phyloP scores from a whole-genome alignment of 2,888 invertebrate genomes.

The Sylvicola cinctus region DNA sequence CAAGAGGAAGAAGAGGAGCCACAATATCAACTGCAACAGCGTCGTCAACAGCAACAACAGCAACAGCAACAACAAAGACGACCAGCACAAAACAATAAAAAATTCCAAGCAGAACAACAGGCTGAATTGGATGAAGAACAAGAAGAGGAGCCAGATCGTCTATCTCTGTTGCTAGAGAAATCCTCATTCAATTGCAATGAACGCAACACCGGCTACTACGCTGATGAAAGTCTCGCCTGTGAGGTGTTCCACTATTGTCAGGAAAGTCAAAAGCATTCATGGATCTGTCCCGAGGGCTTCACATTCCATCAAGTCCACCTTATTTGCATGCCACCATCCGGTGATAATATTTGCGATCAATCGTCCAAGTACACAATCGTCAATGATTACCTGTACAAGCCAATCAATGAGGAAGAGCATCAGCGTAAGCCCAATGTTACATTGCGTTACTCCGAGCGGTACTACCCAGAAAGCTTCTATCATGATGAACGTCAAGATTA shows the following conservation, averaged over 20 bases:
- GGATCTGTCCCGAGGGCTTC: conserved; percentile 84
- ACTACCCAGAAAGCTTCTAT: conserved; percentile 62
- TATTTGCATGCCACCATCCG: conserved; percentile 81
- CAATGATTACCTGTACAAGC: conserved; percentile 79
- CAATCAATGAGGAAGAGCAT: conserved; percentile 64
- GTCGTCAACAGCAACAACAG: conserved; percentile 19
- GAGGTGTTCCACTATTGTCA: conserved; percentile 91
- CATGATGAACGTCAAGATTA: conserved; percentile 31
- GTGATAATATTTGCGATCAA: conserved; percentile 74
- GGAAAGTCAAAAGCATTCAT: conserved; percentile 73
- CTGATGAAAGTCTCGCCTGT: conserved; percentile 70
- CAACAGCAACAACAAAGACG: conserved; percentile 11
- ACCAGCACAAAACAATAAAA: conserved; percentile 8
- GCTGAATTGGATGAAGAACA: conserved; percentile 51
- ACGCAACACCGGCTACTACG: conserved; percentile 65
- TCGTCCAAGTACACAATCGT: conserved; percentile 81
- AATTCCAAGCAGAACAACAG: conserved; percentile 24
- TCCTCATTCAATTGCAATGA: conserved; percentile 65
- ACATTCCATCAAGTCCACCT: conserved; percentile 54
- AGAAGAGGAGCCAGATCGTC: conserved; percentile 68
- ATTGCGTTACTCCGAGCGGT: conserved; percentile 60
- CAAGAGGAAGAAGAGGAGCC: conserved; percentile 3
- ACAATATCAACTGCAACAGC: conserved; percentile 13
- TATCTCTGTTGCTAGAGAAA: conserved; percentile 55
- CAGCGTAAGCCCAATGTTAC: conserved; percentile 62